phyloP scores from a whole-genome alignment of 2,797 vertebrate genomes.

The Eulemur albifrons region DNA sequence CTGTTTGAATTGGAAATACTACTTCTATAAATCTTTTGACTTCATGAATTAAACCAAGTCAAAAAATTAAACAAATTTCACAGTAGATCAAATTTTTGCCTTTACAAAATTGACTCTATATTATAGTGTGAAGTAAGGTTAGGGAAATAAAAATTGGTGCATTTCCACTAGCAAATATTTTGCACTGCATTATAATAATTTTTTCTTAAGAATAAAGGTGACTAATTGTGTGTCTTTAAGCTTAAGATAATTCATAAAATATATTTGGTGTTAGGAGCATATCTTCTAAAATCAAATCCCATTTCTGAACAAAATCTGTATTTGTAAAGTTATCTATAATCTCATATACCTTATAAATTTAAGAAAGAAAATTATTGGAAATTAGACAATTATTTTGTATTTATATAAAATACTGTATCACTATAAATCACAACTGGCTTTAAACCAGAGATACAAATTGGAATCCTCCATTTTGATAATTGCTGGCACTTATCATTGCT shows the following conservation, averaged over 20 bases:
- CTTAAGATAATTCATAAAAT: conserved; percentile 48
- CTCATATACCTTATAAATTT: neutral
- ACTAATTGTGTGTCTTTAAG: conserved; percentile 48
- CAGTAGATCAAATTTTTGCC: conserved; percentile 47
- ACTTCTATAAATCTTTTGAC: conserved; percentile 34
- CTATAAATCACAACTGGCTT: conserved; percentile 29
- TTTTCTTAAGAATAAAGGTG: conserved; percentile 60
- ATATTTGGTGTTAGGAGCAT: conserved; percentile 45
- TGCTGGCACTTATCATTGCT: conserved; percentile 35
- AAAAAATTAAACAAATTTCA: conserved; percentile 33
- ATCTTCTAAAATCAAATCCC: conserved; percentile 56
- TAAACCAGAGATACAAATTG: conserved; percentile 28
- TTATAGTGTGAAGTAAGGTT: conserved; percentile 43
- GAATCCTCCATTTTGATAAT: conserved; percentile 34
- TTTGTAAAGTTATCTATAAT: conserved; percentile 35
- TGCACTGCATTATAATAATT: conserved; percentile 40
- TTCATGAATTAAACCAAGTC: conserved; percentile 59
- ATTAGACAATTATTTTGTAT: neutral
- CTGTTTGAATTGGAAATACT: conserved; percentile 56
- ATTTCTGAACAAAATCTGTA: conserved; percentile 57
- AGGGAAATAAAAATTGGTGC: conserved; percentile 49
- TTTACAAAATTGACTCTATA: conserved; percentile 52
- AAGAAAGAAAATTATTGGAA: conserved; percentile 41
- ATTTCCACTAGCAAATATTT: conserved; percentile 51
- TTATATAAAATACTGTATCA: conserved; percentile 51